Evolutionary conservation across 2,113 vertebrate species (phyloP).

Genomic region (Ageneiosus marmoratus): DNA sequence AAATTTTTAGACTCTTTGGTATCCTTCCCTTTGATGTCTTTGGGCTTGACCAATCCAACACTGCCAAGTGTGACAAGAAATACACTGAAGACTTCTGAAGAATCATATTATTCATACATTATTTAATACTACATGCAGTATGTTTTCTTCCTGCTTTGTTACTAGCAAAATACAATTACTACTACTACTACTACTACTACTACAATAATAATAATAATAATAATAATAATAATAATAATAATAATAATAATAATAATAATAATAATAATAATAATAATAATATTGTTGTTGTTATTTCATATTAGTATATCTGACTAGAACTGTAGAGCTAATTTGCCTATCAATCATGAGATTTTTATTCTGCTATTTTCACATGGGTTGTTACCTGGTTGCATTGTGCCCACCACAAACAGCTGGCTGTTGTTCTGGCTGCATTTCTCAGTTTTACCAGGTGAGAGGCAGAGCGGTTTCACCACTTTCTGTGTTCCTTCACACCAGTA

Average conservation of each 20-base stretch:
- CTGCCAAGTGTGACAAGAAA: neutral
- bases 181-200: neutral
- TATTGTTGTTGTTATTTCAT: neutral
- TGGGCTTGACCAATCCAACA: neutral
- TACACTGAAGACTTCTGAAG: neutral
- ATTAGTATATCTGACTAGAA: neutral
- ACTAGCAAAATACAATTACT: neutral
- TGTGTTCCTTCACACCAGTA: conserved; percentile 85
- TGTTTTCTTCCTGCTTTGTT: neutral
- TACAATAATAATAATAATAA: neutral
- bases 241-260: no score
- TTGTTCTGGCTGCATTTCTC: conserved; percentile 78
- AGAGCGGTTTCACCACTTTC: conserved; percentile 83
- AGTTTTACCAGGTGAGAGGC: conserved; percentile 79
- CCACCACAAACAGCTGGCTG: conserved; percentile 74
- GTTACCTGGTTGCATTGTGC: conserved; percentile 50
- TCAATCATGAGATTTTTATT: neutral
- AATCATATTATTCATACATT: neutral
- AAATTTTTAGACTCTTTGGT: neutral
- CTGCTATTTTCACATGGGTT: neutral
- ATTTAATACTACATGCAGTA: neutral
- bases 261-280: no score
- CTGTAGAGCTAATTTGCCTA: neutral
- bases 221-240: no score
- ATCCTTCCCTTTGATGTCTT: neutral